Base-by-base conservation (phyloP, 2,888 invertebrate species). In the Synergus itoensis region DNA sequence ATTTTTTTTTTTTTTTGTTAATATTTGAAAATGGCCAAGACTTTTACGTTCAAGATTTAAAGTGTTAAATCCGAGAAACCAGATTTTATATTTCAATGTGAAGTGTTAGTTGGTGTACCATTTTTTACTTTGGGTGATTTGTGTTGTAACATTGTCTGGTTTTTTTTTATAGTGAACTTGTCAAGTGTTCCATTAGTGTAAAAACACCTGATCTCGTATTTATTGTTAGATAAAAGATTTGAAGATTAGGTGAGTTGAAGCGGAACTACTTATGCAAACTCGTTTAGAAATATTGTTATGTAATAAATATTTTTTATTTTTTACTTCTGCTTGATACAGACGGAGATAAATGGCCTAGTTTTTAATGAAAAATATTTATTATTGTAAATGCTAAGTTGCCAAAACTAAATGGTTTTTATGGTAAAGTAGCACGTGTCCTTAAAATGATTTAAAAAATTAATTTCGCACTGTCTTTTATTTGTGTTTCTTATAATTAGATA, bases 181-280 rank as follows among this genome's bases (percentile, higher is more conserved):
- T 53, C 36, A 73, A 73, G 53, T 73, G 73, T 53, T 53, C 28
- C 36, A 48, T 53, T 36, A 36, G 36, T 53, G 73, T 9, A 73
- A 69, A 28, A 62, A 36, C 73, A 73, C 73, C 53, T 57, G 73
- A 40, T 73, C 4, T 4, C 8, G 48, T 73, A 57, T 53, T 73
- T 53, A 36, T 73, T 73, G n/a, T 57, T 36, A 36, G 36, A 36
- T 57, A 40, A 62, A 69, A 73, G 36, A 53, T 12, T 73, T n/a
- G 36, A 36, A 28, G 69, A 73, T 73, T 73, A 11, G 73, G 73
- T 73, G 73, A 73, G 73, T 53, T 36, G 73, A 62, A 28, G 12
- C 28, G 21, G 28, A 18, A 16, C 12, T 28, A 18, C 12, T 62
- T 62, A 12, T 60, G 28, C 12, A 62, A 62, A 12, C 14, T 62